Evolutionary conservation across 2,113 vertebrate genomes (phyloP).

Genomic region (Gasterosteus aculeatus): DNA sequence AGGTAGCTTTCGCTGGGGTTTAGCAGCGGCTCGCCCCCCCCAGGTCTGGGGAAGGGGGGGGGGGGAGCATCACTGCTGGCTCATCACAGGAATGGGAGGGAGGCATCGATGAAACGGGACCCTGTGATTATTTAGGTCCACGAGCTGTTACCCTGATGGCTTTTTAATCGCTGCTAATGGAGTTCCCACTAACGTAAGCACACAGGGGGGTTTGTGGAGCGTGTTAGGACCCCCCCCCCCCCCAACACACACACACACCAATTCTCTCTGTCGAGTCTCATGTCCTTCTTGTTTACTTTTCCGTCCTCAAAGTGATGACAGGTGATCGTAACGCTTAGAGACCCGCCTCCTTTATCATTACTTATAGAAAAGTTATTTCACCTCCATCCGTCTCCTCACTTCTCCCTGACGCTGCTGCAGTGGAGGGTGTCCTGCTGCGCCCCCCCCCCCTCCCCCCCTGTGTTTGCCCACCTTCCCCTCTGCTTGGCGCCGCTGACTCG

Average conservation of each 20-base stretch:
- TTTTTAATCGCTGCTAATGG: conserved; percentile 76
- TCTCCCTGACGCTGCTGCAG: conserved; percentile 10
- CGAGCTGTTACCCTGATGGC: conserved; percentile 67
- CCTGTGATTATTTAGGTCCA: conserved; percentile 63
- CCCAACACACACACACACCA: neutral
- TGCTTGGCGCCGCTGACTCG: conserved; percentile 6
- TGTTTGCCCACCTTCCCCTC: conserved; percentile 27
- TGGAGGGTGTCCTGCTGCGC: conserved; percentile 44
- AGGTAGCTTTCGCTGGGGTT: neutral
- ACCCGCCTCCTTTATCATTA: neutral
- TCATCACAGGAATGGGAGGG: conserved; percentile 63
- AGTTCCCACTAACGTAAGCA: conserved; percentile 54
- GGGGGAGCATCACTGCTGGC: conserved; percentile 32
- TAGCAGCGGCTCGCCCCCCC: conserved; percentile 11
- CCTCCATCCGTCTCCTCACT: conserved; percentile 18
- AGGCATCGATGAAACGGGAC: conserved; percentile 46
- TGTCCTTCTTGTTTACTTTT: conserved; percentile 17
- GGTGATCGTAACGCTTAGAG: conserved; percentile 62
- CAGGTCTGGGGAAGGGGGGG: neutral
- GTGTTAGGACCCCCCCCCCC: conserved; percentile 29
- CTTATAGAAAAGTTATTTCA: conserved; percentile 12
- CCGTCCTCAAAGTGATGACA: conserved; percentile 48
- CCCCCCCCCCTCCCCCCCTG: conserved; percentile 20
- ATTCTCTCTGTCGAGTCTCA: neutral
- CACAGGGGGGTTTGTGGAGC: conserved; percentile 53